Evolutionary conservation across 2,888 invertebrate species (phyloP), one percentile per base, ranked within the genome.

Genomic region (Vanessa cardui): DNA sequence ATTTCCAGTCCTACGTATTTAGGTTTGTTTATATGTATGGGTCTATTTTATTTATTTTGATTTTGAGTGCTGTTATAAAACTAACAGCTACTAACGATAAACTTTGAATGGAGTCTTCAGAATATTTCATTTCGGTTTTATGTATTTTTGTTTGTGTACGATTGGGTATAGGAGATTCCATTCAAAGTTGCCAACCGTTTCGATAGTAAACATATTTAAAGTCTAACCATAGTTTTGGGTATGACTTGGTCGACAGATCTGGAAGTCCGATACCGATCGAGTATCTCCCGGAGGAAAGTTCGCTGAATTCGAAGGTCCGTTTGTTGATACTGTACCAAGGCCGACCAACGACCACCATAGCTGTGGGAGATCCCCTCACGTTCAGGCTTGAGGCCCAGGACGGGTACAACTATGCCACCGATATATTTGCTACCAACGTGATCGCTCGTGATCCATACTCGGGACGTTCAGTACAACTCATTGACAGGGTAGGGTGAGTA

Each of bases 221-320:
- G 82, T 89, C 88, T 93, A 89, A 93, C 86, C 74, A 83, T 82
- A 94, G 94, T 79, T 84, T 92, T 77, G 91, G 87, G 69, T 87
- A 85, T 78, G 81, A 88, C 83, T 83, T 91, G 82, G 81, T 93
- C 79, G 93, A 93, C 89, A 97, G 97, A 80, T 97, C 97, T 31
- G 98, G 98, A 75, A 97, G 97, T 80, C 98, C 98, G 0, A 97
- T 97, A 73, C 98, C 98, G 15, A 98, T 98, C 66, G 98, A 98
- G 85, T 98, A 98, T 83, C 91, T 98, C 7, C 98, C 98, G 21
- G 98, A 98, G 16, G 98, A 98, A 83, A 98, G 98, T 78, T 97
- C 97, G 0, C 88, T 98, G 47, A 98, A 98, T 83, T 97, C 97
- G 0, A 96, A 97, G 82, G 97, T 98, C 1, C 95, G 97, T 20